Evolutionary conservation across 2,113 vertebrate genomes (phyloP), one percentile per base, ranked within the genome.

Genomic region (Nibea albiflora): DNA sequence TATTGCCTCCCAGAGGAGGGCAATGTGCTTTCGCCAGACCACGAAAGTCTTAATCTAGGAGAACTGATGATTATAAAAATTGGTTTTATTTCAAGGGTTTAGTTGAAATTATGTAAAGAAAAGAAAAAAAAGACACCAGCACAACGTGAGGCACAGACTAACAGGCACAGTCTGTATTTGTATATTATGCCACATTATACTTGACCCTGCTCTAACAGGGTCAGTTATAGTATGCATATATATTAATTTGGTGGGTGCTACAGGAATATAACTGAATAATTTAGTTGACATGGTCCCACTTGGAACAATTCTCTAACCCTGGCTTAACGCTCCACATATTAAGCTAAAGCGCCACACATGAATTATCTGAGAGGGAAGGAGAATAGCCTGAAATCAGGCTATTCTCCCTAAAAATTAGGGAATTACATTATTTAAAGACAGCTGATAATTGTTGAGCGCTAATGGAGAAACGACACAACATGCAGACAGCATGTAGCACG

Each of bases 261-360:
- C 52, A 81, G 50, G 64, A 71, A 83, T 78, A 54, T 56, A 63
- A 80, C 76, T 79, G 60, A 73, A 85, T 78, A 72, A 78, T 84
- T 83, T 80, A 68, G 81, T 28, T 70, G 76, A 80, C 66, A 67
- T 65, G 22, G 61, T 72, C 74, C 73, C 74, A 57, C 24, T 50
- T 77, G 72, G 60, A 87, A 57, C 39, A 76, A 69, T 62, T n/a
- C 20, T 74, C 61, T 58, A 44, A 49, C 65, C 35, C 42, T 49
- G 56, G 11, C 22, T 64, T 78, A 47, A 62, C 71, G 22, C 68
- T 68, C 44, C 57, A 19, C 49, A 58, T 76, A 19, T 72, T 77
- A 71, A 70, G 14, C 3, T 46, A 46, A 14, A 46, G 44, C 44
- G 8, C 35, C 35, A 39, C 35, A 39, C 35, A 39, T 39, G 35